Evolutionary conservation across 2,113 vertebrate species (phyloP), one percentile per base, ranked within the genome.

Genomic region (Apodemus sylvaticus): DNA sequence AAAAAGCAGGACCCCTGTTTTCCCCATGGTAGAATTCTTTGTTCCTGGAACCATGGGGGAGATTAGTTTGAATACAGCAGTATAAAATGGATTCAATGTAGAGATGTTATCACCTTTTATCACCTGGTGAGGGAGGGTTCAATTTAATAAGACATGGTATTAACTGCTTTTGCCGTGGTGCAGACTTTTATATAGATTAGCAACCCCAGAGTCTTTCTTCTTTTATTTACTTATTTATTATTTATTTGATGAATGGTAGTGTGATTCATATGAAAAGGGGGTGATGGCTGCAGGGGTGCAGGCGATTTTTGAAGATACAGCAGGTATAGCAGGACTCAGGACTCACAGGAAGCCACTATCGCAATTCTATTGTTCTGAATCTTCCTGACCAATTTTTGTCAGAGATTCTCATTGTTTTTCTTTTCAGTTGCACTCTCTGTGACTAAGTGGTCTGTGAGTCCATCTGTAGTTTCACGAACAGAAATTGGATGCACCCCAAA

Each of bases 171-270:
- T 97, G 96, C 97, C 87, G 60, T 95, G 48, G 94, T 97, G 94
- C 92, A 93, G 58, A 94, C 89, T 97, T 98, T 96, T 97, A 94
- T 74, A 96, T 58, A 97, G 55, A 97, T 94, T 48, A 98, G 51
- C 85, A 96, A 87, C 29, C 36, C 24, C 29, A 62, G 26, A 83
- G 34, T 86, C 12, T 90, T 79, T 96, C 86, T 60, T 68, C 66
- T 34, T 68, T 73, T 91, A 51, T 90, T 93, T 96, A n/a, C 53
- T 42, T 60, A 17, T 70, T 86, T 60, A 77, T 34, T 74, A 42
- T 88, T 45, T 81, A 89, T 89, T 76, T 74, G 58, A 34, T 48
- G 20, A 48, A 89, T 78, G 91, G 53, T 85, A 78, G 24, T 89
- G 58, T 64, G 95, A 95, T 94, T 97, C 95, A 3, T 76, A 92